Conservation (phyloP, 2,888 invertebrate genomes). For the Acrocyrtus sp. region DNA sequence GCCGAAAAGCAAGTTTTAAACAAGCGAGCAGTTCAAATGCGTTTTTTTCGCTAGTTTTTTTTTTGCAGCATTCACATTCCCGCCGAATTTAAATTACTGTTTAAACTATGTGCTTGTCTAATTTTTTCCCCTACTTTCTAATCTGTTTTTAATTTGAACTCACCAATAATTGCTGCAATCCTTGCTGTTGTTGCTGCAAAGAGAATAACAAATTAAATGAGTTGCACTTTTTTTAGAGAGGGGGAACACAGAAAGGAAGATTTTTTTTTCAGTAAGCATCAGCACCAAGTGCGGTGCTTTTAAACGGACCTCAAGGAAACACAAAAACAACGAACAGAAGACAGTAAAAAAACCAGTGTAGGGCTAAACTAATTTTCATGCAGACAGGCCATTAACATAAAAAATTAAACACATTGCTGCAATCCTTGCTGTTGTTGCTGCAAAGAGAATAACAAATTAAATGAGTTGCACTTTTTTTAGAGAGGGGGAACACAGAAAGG, state of each 20-base stretch:
- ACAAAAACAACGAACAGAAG: too few relatives aligned
- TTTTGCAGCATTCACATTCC: too few relatives aligned
- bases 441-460: constrained; percentile 49
- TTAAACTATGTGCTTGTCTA: too few relatives aligned
- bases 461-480: neutral
- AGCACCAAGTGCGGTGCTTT: too few relatives aligned
- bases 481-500: neutral
- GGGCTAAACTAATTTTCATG: too few relatives aligned
- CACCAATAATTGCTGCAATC: constrained; percentile 92
- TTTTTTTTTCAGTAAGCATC: neutral
- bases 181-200: constrained; percentile 77
- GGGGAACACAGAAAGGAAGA: neutral
- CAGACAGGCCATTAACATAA: neutral
- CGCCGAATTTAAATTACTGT: too few relatives aligned
- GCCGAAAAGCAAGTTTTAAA: neutral
- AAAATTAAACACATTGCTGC: constrained; percentile 72
- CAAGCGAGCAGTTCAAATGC: too few relatives aligned
- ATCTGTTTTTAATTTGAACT: constrained; percentile 68
- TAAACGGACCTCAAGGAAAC: too few relatives aligned
- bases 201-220: constrained; percentile 42
- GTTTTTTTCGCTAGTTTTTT: too few relatives aligned
- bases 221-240: neutral
- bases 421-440: constrained; percentile 83
- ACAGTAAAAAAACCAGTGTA: neutral
- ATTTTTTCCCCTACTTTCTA: too few relatives aligned